Percentiles rank a stretch among this genome's conserved stretches.
These are phyloP conservation scores for Leucophenga varia DNA, from an alignment of 1,140 invertebrate species.

Conservation along the genomic window DNA sequence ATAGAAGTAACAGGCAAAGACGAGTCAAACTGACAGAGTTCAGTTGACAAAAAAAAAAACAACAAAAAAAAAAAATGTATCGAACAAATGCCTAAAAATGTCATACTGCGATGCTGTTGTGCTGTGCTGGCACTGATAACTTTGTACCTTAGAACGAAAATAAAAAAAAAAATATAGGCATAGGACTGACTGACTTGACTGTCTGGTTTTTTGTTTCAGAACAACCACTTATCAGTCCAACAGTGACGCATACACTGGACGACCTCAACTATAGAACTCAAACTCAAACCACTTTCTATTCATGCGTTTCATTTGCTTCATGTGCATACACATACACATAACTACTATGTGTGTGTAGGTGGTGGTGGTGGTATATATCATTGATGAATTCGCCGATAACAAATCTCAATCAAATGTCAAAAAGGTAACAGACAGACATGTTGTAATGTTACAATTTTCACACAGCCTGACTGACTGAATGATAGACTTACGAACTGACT, in stretches of 20 bases:
- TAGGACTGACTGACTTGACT: too few relatives aligned
- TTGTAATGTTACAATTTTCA: constrained; percentile 54
- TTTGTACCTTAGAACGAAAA: constrained; percentile 14
- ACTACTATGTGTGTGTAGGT: constrained; percentile 30
- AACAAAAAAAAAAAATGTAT: constrained; percentile 9
- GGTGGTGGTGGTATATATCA: constrained; percentile 50
- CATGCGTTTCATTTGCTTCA: not conserved
- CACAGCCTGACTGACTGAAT: too few relatives aligned
- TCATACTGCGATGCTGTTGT: constrained; percentile 22
- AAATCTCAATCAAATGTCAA: constrained; percentile 57
- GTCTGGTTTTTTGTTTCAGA: too few relatives aligned
- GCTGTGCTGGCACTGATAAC: constrained; percentile 34
- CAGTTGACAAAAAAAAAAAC: not conserved
- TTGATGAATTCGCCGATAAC: constrained; percentile 56
- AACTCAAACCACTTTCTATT: not conserved
- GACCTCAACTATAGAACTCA: not conserved
- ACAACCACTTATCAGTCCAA: constrained; percentile 13
- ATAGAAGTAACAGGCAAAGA: constrained; percentile 35
- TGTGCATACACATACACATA: too few relatives aligned
- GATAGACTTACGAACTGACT: too few relatives aligned
- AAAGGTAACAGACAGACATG: constrained; percentile 55
- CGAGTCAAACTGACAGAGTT: constrained; percentile 4
- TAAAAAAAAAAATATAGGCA: too few relatives aligned
- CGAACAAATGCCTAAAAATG: constrained; percentile 41
- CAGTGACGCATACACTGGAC: constrained; percentile 20